Percentiles rank a stretch among this genome's conserved stretches.
Conservation (phyloP, 1,140 invertebrate species). For the Bicyclus anynana region DNA sequence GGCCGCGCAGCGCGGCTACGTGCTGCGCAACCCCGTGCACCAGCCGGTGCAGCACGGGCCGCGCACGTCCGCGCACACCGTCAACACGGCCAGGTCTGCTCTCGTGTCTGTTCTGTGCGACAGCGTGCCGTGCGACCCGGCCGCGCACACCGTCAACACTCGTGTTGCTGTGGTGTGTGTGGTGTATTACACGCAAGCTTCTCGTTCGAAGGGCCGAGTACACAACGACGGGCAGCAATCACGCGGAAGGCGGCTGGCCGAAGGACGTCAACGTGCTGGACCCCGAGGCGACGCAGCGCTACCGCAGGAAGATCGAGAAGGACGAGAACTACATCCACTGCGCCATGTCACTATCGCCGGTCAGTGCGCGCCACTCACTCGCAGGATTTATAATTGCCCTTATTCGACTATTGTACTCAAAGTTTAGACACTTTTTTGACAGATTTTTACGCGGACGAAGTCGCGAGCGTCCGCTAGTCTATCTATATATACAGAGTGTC, state of each 20-base stretch:
- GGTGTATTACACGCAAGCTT: background rate
- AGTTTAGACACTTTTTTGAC: too few relatives aligned
- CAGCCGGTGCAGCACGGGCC: slow-evolving; percentile 81
- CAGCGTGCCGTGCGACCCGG: too few relatives aligned
- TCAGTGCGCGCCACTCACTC: slow-evolving; percentile 25
- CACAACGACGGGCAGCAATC: slow-evolving; percentile 87
- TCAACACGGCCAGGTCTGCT: slow-evolving; percentile 78
- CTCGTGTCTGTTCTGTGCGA: too few relatives aligned
- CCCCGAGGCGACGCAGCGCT: slow-evolving; percentile 91
- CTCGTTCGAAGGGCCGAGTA: slow-evolving; percentile 82
- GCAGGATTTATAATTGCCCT: too few relatives aligned
- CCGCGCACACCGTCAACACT: background rate
- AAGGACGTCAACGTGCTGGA: slow-evolving; percentile 94
- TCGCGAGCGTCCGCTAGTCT: too few relatives aligned
- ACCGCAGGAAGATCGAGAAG: slow-evolving; percentile 96
- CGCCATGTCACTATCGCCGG: slow-evolving; percentile 79
- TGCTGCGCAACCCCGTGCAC: slow-evolving; percentile 84
- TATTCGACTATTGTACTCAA: too few relatives aligned
- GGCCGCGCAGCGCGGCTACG: slow-evolving; percentile 81
- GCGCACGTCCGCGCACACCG: slow-evolving; percentile 78
- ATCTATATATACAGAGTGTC: too few relatives aligned
- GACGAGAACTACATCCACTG: slow-evolving; percentile 94
- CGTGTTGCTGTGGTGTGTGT: background rate
- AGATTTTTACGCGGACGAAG: too few relatives aligned
- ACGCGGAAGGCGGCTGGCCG: slow-evolving; percentile 97